Evolutionary conservation across 2,113 vertebrate species (phyloP).

Genomic region (Verasper variegatus): DNA sequence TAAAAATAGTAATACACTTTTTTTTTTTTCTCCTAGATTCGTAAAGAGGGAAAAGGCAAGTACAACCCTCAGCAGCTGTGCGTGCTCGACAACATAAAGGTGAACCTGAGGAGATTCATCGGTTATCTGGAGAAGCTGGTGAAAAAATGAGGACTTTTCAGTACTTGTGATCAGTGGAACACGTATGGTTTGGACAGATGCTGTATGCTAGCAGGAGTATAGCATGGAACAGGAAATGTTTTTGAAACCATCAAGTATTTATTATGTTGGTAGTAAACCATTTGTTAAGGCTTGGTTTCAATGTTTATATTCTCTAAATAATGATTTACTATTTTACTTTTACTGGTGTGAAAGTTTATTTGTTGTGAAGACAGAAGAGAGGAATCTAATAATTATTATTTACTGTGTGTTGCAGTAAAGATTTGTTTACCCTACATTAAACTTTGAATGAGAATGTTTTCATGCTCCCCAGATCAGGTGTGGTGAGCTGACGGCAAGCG

Average conservation of each 20-base stretch:
- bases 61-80: slow-evolving; percentile 91
- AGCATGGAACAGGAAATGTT: slow-evolving; percentile 19
- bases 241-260: slow-evolving; percentile 61
- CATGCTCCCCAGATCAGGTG: not conserved
- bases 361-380: slow-evolving; percentile 10
- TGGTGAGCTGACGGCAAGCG: not conserved
- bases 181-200: slow-evolving; percentile 21
- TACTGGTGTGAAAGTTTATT: slow-evolving; percentile 29
- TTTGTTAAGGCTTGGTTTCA: slow-evolving; percentile 26
- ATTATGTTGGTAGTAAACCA: slow-evolving; percentile 33
- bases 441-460: not conserved
- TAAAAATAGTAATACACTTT: slow-evolving; percentile 6
- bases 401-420: not conserved
- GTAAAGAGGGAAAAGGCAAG: slow-evolving; percentile 90
- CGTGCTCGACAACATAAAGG: slow-evolving; percentile 94
- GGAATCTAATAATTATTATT: not conserved
- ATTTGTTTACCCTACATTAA: not conserved
- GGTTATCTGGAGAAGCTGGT: slow-evolving; percentile 89
- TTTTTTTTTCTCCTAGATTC: slow-evolving; percentile 80
- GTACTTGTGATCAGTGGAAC: not conserved
- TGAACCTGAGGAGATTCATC: slow-evolving; percentile 95
- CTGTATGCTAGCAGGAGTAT: slow-evolving; percentile 1
- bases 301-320: slow-evolving; percentile 51
- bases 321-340: slow-evolving; percentile 47
- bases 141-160: slow-evolving; percentile 75